Percentiles rank a stretch among this genome's conserved stretches.
Conservation (phyloP, 1,140 invertebrate species). For the Bombyx mandarina region DNA sequence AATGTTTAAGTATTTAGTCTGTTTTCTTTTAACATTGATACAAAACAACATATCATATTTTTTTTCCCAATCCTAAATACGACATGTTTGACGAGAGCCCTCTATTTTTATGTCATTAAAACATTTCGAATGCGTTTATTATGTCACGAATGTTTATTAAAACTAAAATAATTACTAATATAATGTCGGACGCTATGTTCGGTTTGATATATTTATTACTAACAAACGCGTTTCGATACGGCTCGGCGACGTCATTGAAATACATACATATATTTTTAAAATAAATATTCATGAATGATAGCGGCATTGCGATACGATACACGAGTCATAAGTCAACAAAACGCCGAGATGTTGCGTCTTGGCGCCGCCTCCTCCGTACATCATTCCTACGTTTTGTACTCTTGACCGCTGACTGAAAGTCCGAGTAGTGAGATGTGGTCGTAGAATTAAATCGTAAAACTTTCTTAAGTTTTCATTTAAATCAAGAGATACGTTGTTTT, state of each 20-base stretch:
- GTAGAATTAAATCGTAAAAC: too few species aligned
- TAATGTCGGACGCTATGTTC: constrained; percentile 46
- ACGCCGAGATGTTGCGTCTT: constrained; percentile 29
- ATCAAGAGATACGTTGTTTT: too few species aligned
- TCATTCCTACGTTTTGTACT: constrained; percentile 20
- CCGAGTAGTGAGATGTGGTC: too few species aligned
- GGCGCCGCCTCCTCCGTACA: constrained; percentile 18
- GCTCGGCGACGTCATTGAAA: constrained; percentile 38
- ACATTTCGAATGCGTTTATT: constrained; percentile 2
- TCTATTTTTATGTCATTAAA: constrained; percentile 3
- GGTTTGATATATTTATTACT: constrained; percentile 57
- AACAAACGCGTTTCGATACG: constrained; percentile 36
- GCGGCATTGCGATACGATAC: constrained; percentile 63
- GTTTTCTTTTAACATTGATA: too few species aligned
- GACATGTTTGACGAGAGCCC: too few species aligned
- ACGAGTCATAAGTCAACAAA: constrained; percentile 59
- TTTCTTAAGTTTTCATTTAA: too few species aligned
- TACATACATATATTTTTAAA: constrained; percentile 45
- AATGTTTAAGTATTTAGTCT: too few species aligned
- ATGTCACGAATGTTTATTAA: constrained; percentile 33
- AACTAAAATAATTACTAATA: constrained; percentile 56
- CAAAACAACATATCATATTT: too few species aligned
- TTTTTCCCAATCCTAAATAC: too few species aligned
- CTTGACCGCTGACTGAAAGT: too few species aligned
- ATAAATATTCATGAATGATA: constrained; percentile 69